Evolutionary conservation across 2,797 vertebrate species (phyloP).

Genomic region (Gymnocypris eckloni): DNA sequence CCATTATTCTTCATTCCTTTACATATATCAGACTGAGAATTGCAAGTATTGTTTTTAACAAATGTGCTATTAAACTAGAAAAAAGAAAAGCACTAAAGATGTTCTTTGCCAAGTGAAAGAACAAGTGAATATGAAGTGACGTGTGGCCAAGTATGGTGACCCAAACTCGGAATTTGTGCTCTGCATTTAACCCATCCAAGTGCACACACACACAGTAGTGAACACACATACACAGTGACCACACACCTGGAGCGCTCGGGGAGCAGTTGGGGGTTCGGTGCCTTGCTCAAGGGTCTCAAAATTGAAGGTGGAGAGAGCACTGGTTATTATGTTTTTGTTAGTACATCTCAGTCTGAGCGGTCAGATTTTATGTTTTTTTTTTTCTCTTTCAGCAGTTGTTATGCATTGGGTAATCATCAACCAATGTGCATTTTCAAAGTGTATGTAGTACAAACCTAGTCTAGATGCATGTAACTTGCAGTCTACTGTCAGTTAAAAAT

Average conservation of each 20-base stretch:
- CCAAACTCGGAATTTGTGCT: too few relatives aligned
- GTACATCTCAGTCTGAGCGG: neutral
- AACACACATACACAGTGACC: too few relatives aligned
- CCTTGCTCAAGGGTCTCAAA: too few relatives aligned
- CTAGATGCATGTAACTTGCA: neutral
- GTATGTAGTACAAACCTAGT: neutral
- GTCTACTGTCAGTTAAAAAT: neutral
- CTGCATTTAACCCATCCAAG: too few relatives aligned
- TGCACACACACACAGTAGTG: too few relatives aligned
- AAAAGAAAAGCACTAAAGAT: neutral
- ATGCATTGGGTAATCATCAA: neutral
- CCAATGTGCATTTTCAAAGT: neutral
- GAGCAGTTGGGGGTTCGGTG: too few relatives aligned
- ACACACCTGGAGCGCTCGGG: too few relatives aligned
- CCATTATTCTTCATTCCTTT: neutral
- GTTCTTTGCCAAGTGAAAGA: neutral
- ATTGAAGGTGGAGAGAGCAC: too few relatives aligned
- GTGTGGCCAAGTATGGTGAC: too few relatives aligned
- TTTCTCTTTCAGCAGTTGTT: neutral
- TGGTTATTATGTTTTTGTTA: neutral
- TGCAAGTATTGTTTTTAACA: neutral
- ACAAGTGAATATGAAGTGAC: neutral
- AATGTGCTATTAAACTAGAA: conserved; percentile 9
- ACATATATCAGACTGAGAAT: neutral
- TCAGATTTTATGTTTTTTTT: neutral